Conservation (phyloP, 1,140 invertebrate species). For the Pseudomyrmex gracilis region DNA sequence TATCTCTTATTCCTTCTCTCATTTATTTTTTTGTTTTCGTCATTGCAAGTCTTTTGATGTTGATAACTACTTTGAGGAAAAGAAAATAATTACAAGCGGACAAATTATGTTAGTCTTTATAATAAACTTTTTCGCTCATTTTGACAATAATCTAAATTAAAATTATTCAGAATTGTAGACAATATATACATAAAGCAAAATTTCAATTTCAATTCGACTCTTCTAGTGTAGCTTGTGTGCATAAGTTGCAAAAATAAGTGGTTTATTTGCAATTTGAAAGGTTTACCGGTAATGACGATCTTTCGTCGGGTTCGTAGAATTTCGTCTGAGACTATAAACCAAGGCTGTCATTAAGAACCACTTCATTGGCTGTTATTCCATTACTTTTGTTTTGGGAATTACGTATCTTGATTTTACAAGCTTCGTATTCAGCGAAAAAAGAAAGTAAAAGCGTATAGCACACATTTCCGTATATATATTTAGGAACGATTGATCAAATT, state of each 20-base stretch:
- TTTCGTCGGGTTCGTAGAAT: slow-evolving; percentile 71
- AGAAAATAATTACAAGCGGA: slow-evolving; percentile 31
- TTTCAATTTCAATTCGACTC: slow-evolving; percentile 59
- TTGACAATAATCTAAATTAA: slow-evolving; percentile 56
- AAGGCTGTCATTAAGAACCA: slow-evolving; percentile 71
- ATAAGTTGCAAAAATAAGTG: slow-evolving; percentile 40
- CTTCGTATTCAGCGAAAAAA: not conserved
- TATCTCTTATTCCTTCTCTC: not conserved
- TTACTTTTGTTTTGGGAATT: not conserved
- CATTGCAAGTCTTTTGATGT: slow-evolving; percentile 6
- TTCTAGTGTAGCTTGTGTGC: slow-evolving; percentile 16
- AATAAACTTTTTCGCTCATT: slow-evolving; percentile 57
- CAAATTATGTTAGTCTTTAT: slow-evolving; percentile 15
- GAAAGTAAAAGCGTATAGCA: not conserved
- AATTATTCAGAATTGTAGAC: slow-evolving; percentile 59
- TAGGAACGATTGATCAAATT: not conserved
- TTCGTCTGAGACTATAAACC: slow-evolving; percentile 72
- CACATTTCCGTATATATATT: too few species aligned
- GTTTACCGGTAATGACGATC: slow-evolving; percentile 65
- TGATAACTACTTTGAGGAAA: slow-evolving; percentile 12
- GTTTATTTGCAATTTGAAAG: slow-evolving; percentile 57
- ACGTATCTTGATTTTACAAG: not conserved
- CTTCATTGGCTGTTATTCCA: slow-evolving; percentile 23
- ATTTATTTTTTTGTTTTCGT: slow-evolving; percentile 30
- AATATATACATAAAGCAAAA: slow-evolving; percentile 40